Evolutionary conservation across 2,888 invertebrate genomes (phyloP).

Genomic region (Linyphia triangularis): DNA sequence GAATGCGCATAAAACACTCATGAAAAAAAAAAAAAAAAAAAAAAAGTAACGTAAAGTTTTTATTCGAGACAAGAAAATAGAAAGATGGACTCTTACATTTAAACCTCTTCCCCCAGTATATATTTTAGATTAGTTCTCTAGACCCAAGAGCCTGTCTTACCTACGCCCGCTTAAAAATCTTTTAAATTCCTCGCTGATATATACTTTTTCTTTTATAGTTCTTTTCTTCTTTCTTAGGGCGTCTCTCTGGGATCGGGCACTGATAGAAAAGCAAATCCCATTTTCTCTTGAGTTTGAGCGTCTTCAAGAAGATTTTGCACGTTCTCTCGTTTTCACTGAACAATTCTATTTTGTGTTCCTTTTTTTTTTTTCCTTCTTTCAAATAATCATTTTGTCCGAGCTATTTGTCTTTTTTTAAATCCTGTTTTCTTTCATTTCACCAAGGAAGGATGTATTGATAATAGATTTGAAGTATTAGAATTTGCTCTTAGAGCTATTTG

Average conservation of each 20-base stretch:
- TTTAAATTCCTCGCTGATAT: slow-evolving; percentile 22
- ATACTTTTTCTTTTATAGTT: slow-evolving; percentile 9
- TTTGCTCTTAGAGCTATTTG: too few species aligned
- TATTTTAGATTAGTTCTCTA: slow-evolving; percentile 40
- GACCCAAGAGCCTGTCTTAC: background rate
- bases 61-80: slow-evolving; percentile 2
- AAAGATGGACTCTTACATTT: slow-evolving; percentile 29
- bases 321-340: too few species aligned
- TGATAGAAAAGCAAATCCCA: slow-evolving; percentile 58
- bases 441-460: too few species aligned
- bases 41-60: slow-evolving; percentile 16
- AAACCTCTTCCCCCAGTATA: slow-evolving; percentile 10
- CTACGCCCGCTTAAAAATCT: too few species aligned
- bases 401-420: slow-evolving; percentile 57
- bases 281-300: slow-evolving; percentile 21
- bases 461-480: too few species aligned
- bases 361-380: too few species aligned
- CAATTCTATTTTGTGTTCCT: too few species aligned
- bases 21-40: background rate
- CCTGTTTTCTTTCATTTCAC: background rate
- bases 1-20: too few species aligned
- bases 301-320: too few species aligned
- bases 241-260: too few species aligned
- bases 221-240: slow-evolving; percentile 32
- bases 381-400: slow-evolving; percentile 50